Conservation (phyloP, 2,797 vertebrate species). For the Trachurus trachurus region DNA sequence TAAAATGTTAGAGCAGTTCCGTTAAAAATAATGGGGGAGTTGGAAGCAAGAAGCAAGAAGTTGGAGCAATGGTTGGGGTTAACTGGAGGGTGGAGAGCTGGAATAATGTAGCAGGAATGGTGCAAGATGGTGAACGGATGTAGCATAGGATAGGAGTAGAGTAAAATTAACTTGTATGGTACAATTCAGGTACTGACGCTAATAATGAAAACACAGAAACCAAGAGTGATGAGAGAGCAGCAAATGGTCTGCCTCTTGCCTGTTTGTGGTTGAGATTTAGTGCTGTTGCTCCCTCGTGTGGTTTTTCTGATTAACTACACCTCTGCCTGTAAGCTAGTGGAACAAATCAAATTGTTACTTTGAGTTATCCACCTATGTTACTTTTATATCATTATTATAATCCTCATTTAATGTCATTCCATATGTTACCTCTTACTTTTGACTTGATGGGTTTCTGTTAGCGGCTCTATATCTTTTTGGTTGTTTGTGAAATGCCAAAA, state of each 20-base stretch:
- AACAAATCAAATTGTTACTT: slow-evolving; percentile 35
- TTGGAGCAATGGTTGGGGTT: slow-evolving; percentile 30
- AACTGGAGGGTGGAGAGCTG: slow-evolving; percentile 1
- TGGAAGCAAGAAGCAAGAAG: too few relatives aligned
- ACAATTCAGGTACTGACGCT: slow-evolving; percentile 38
- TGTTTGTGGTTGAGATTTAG: not conserved
- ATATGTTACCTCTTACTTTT: slow-evolving; percentile 64
- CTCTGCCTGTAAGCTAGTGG: slow-evolving; percentile 38
- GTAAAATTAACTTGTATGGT: slow-evolving; percentile 65
- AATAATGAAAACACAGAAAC: slow-evolving; percentile 4
- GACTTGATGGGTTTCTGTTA: slow-evolving; percentile 17
- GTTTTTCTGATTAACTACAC: slow-evolving; percentile 38
- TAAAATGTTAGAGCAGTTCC: slow-evolving; percentile 32
- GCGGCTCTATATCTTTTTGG: slow-evolving; percentile 7
- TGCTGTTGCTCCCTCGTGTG: slow-evolving; percentile 56
- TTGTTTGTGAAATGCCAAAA: slow-evolving; percentile 52
- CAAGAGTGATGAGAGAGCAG: not conserved
- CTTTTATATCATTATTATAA: slow-evolving; percentile 47
- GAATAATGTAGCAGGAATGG: slow-evolving; percentile 42
- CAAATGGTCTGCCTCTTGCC: slow-evolving; percentile 29
- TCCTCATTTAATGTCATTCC: slow-evolving; percentile 68
- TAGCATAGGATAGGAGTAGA: slow-evolving; percentile 72
- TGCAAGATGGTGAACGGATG: slow-evolving; percentile 67
- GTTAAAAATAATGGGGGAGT: slow-evolving; percentile 21
- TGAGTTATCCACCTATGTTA: slow-evolving; percentile 45